Conservation (phyloP, 2,797 vertebrate species). For the Acanthurus lineatus region DNA sequence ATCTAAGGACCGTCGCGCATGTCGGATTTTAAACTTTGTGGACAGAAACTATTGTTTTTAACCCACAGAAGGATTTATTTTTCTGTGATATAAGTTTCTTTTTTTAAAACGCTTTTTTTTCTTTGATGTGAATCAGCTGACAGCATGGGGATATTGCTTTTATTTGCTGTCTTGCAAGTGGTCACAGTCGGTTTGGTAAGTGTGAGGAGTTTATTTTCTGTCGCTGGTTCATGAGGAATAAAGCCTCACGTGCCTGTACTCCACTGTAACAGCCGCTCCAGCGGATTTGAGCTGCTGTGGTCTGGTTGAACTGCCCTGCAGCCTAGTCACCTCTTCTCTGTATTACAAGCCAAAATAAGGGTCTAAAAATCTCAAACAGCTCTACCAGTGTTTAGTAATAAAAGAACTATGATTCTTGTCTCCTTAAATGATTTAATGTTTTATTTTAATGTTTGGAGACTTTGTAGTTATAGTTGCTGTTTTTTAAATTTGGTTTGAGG, state of each 20-base stretch:
- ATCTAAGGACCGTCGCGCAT: not conserved
- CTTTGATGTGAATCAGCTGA: constrained; percentile 52
- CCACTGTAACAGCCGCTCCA: not conserved
- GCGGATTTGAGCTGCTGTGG: constrained; percentile 15
- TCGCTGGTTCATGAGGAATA: constrained; percentile 20
- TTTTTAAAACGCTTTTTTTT: constrained; percentile 8
- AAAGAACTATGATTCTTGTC: not conserved
- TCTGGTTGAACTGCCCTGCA: not conserved
- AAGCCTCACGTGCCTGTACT: constrained; percentile 35
- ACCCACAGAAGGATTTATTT: constrained; percentile 52
- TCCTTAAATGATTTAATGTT: not conserved
- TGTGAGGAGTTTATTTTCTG: constrained; percentile 17
- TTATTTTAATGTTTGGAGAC: not conserved
- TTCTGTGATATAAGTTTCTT: constrained; percentile 14
- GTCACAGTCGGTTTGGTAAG: constrained; percentile 77
- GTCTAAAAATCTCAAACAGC: not conserved
- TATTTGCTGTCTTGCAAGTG: constrained; percentile 66
- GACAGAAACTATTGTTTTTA: constrained; percentile 55
- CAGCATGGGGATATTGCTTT: constrained; percentile 80
- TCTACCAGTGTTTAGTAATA: not conserved
- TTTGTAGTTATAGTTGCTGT: not conserved
- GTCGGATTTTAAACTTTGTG: constrained; percentile 60
- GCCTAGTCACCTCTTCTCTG: not conserved
- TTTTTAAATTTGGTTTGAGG: constrained; percentile 7
- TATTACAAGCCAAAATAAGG: constrained; percentile 6